Base-by-base conservation (phyloP, 2,113 vertebrate genomes). In the Gadus macrocephalus region DNA sequence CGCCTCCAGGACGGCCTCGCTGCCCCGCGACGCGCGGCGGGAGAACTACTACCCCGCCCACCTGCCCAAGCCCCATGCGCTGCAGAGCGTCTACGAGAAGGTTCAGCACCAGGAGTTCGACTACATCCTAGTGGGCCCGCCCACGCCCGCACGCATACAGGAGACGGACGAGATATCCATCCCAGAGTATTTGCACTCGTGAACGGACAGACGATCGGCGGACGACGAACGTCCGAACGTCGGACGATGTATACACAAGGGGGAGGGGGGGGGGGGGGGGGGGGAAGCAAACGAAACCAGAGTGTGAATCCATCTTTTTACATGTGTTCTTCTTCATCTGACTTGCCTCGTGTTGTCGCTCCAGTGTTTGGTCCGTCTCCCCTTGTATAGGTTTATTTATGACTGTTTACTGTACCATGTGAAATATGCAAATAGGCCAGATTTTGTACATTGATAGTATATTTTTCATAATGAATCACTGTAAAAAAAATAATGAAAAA, bases 1-100 rank as follows among this genome's bases (percentile, higher is more conserved):
- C 91, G 93, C 94, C 81, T 93, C 94, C 82, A 97, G 96, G 87
- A 95, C 94, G 64, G 95, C 95, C 0, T 95, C 96, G 0, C 89
- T 97, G 79, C 96, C 97, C 5, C 90, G 95, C 61, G 95, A 97
- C 69, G 91, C 92, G 8, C 93, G 93, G 63, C 93, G 94, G 78
- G 95, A 96, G 80, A 93, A 92, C 86, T 96, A 91, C 84, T 95
- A 95, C 62, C 95, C 94, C 64, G 93, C 94, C 63, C 95, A 94
- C 75, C 78, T 95, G 63, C 92, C 94, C 66, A 97, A 97, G 89
- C 94, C 93, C 17, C 93, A 92, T 2, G 95, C 90, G 5, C 91
- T 98, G 56, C 96, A 98, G 83, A 97, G 96, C 0, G 95, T 98
- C 62, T 96, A 97, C 0, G 96, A 98, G 88, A 94, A 96, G 83